Percentiles rank a stretch among this genome's conserved stretches.
phyloP scores from a whole-genome alignment of 2,797 vertebrate species.

The Pangasius krempfi region DNA sequence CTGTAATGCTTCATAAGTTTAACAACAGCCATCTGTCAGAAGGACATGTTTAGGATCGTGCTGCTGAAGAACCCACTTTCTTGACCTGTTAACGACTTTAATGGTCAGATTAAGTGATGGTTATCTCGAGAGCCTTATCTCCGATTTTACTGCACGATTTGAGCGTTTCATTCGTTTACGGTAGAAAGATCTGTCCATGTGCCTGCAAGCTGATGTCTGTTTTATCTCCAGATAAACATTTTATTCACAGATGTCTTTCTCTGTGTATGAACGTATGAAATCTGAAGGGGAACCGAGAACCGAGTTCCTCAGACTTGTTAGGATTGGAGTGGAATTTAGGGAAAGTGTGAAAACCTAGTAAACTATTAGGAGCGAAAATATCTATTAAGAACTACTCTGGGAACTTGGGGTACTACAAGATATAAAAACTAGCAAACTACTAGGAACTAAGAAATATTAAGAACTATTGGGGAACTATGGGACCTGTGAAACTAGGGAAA shows the following conservation, averaged over 20 bases:
- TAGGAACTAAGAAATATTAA: not conserved
- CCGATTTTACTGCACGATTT: not conserved
- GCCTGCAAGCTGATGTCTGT: not conserved
- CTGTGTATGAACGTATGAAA: not conserved
- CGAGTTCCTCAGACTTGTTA: not conserved
- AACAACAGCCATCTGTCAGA: constrained; percentile 4
- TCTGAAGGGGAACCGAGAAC: not conserved
- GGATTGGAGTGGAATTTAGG: not conserved
- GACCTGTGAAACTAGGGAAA: too few species aligned
- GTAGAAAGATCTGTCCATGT: not conserved
- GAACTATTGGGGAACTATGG: not conserved
- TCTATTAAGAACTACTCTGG: not conserved
- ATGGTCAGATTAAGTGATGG: constrained; percentile 23
- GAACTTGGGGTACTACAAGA: not conserved
- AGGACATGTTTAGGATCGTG: not conserved
- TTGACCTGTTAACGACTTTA: constrained; percentile 11
- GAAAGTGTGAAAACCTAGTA: not conserved
- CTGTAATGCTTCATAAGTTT: not conserved
- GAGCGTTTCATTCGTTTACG: not conserved
- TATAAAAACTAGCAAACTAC: not conserved
- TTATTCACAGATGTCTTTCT: too few species aligned
- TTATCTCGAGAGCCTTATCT: constrained; percentile 4
- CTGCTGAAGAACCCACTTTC: not conserved
- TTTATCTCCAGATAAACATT: not conserved
- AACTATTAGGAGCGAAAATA: not conserved